Percentiles rank a stretch among this genome's conserved stretches.
Evolutionary conservation across 2,797 vertebrate genomes (phyloP).

Genomic region (Carapus acus): DNA sequence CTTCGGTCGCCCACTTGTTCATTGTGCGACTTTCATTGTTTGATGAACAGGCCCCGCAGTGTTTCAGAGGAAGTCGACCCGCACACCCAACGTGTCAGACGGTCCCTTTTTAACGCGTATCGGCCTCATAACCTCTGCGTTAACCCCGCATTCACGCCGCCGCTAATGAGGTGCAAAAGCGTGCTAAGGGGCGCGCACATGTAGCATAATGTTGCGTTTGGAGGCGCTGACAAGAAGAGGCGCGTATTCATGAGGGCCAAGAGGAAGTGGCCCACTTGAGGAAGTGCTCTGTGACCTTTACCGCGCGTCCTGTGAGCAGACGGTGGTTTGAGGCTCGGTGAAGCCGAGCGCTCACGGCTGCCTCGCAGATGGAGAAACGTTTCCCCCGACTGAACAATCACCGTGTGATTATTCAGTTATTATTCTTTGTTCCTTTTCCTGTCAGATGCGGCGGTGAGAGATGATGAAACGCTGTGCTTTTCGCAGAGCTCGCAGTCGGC

Average conservation of each 20-base stretch:
- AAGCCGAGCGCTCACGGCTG: conserved; percentile 13
- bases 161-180: neutral
- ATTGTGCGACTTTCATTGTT: neutral
- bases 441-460: neutral
- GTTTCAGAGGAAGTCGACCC: conserved; percentile 30
- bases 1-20: neutral
- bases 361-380: neutral
- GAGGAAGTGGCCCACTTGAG: conserved; percentile 74
- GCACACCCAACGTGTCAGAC: neutral
- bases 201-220: conserved; percentile 10
- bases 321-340: conserved; percentile 32
- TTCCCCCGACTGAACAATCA: conserved; percentile 1
- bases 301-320: conserved; percentile 51
- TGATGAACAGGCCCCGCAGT: conserved; percentile 16
- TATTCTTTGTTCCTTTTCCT: neutral
- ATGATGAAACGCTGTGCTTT: neutral
- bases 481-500: too few species aligned
- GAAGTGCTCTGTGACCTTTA: conserved; percentile 76
- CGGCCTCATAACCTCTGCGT: conserved; percentile 11
- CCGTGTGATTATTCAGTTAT: neutral
- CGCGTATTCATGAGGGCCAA: conserved; percentile 46
- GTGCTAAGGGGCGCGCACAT: neutral
- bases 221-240: conserved; percentile 28
- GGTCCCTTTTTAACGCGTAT: conserved; percentile 11
- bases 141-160: neutral